Base-by-base conservation (phyloP, 2,888 invertebrate genomes). In the Falcaria lacertinaria region DNA sequence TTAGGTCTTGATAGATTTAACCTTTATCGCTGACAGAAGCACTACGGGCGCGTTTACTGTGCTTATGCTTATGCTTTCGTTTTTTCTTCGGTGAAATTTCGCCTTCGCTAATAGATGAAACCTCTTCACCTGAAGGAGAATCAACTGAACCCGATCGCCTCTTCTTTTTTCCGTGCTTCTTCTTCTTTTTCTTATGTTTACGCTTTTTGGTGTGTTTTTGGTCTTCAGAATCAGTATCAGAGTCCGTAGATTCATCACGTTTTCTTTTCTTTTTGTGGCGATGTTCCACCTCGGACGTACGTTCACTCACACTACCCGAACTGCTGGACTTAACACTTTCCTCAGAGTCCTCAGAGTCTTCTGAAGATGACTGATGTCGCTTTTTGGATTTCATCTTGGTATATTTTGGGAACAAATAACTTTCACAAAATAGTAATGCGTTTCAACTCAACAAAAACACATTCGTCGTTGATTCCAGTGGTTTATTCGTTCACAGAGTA, bases 171-270 rank as follows among this genome's bases (percentile, higher is more conserved):
- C 63, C 67, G 45, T 89, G 89, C 58, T 89, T 89, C 73, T 85
- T 88, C 70, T 89, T 90, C 71, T 90, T 90, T 56, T 89, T 89
- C 72, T 89, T 89, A 45, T 89, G 89, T 54, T 89, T 90, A 15
- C 88, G 83, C 67, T 87, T 89, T 51, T 89, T 89, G 3, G 74
- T 60, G 15, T 83, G 82, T 47, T 78, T 82, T 42, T 80, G 82
- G 15, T 74, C 80, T 39, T 83, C 85, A 0, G 83, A 80, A 45
- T 82, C 81, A 43, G 84, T 85, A 15, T 86, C 88, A 7, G 87
- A 85, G 42, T 80, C 80, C 13, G 88, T 82, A 44, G 83, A 81
- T 39, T 82, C 79, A 34, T 66, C 84, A 64, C 80, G 87, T 67
- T 87, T 87, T 48, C 75, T 80, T 70, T 89, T 89, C 60, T 88